A percentile compares a stretch with the other conserved stretches of the same genome.
Conservation (phyloP, 2,113 vertebrate species). For the Caracal caracal region DNA sequence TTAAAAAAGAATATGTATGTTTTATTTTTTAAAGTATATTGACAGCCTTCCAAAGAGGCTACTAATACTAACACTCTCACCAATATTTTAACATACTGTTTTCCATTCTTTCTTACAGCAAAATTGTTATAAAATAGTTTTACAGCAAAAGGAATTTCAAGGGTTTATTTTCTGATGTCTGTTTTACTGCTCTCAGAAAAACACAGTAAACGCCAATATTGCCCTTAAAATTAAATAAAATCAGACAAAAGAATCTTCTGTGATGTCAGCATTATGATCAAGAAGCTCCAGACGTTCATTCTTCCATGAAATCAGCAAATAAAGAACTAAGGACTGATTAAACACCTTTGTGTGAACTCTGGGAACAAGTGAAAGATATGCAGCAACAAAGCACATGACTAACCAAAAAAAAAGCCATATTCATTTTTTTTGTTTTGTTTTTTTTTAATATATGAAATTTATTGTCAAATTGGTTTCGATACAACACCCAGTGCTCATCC, state of each 20-base stretch:
- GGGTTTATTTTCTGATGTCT: background rate
- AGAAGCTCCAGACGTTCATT: background rate
- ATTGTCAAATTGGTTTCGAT: too few species aligned
- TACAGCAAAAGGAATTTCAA: background rate
- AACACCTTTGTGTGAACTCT: background rate
- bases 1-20: too few species aligned
- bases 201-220: background rate
- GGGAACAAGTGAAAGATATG: background rate
- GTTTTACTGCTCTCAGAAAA: slow-evolving; percentile 9
- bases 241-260: background rate
- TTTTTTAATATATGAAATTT: too few species aligned
- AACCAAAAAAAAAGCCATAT: background rate
- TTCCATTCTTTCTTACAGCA: background rate
- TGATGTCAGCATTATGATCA: background rate
- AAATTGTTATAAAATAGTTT: background rate
- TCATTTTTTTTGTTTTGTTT: too few species aligned
- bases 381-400: background rate
- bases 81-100: background rate
- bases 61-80: background rate
- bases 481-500: too few species aligned
- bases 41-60: background rate
- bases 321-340: background rate
- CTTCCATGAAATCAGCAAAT: background rate
- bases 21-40: background rate
- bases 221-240: background rate